A percentile compares a stretch with the other conserved stretches of the same genome.
Conservation (phyloP, 2,888 invertebrate species). For the Branchipolynoe longqiensis region DNA sequence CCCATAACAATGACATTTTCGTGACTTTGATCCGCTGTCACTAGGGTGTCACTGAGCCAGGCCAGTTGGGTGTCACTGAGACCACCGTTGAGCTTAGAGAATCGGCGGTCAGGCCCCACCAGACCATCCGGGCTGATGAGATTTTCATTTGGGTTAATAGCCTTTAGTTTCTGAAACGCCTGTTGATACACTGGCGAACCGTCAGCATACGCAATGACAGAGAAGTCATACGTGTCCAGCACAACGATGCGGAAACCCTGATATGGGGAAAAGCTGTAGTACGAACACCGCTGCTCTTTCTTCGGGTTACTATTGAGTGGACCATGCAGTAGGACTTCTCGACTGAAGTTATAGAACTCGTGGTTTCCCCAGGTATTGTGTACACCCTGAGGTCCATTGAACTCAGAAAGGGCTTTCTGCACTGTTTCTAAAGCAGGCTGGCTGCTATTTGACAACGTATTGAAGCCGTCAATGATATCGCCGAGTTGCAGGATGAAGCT, state of each 20-base stretch:
- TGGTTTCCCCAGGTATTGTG: conserved; percentile 81
- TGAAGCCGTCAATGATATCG: conserved; percentile 81
- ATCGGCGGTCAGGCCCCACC: conserved; percentile 72
- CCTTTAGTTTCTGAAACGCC: conserved; percentile 71
- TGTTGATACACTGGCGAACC: conserved; percentile 70
- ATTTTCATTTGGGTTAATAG: conserved; percentile 77
- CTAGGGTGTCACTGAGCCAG: conserved; percentile 78
- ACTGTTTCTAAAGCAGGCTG: conserved; percentile 73
- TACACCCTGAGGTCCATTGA: conserved; percentile 65
- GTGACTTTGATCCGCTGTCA: conserved; percentile 71
- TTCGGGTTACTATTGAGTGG: conserved; percentile 46
- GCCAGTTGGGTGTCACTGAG: conserved; percentile 76
- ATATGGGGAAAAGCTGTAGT: conserved; percentile 77
- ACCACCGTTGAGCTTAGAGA: conserved; percentile 81
- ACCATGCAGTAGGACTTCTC: conserved; percentile 70
- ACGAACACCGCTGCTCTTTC: conserved; percentile 66
- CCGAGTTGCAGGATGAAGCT: conserved; percentile 81
- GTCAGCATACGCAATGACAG: conserved; percentile 75
- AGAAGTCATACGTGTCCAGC: conserved; percentile 81
- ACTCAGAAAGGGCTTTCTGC: conserved; percentile 67
- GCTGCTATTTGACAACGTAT: conserved; percentile 70
- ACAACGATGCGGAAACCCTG: conserved; percentile 75
- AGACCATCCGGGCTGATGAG: conserved; percentile 75
- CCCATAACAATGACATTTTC: conserved; percentile 78
- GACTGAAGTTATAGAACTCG: conserved; percentile 81